Base-by-base conservation (phyloP, 1,140 invertebrate species). In the Bombus picipes region DNA sequence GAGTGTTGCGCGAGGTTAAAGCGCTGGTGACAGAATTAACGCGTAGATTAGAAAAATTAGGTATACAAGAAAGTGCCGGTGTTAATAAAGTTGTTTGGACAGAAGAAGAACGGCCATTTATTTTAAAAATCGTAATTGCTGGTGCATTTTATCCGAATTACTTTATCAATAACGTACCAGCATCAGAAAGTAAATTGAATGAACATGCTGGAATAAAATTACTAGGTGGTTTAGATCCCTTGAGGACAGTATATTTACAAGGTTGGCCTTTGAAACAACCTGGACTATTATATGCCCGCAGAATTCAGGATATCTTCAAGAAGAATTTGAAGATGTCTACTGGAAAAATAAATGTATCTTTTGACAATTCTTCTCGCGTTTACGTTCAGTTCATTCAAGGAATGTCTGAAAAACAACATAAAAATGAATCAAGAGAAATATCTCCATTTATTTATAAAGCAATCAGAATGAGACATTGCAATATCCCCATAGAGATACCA, bases 81-180 rank as follows among this genome's bases (percentile, higher is more conserved):
- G 39, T 90, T 65, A 89, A 88, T 18, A 93, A 91, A 91, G 92
- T 94, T 34, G 81, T 88, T 12, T 96, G 96, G 94, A 91, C 92
- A 28, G 93, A 95, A 18, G 89, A 93, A 0, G 96, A 97, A 71
- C 94, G 95, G 47, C 92, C 96, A 0, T 94, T 97, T 1, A 93
- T 97, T 22, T 92, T 97, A 0, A 98, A 98, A 94, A 95, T 97
- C 4, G 89, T 95, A 4, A 95, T 96, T n/a, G 95, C 96, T 34
- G 96, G 96, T 13, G 94, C 94, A 28, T 99, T 99, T 94, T 99
- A 99, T 95, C 99, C 98, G 0, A 97, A 99, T 93, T 99, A 98
- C 93, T 99, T 98, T 94, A 91, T 97, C 22, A 96, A 97, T 59
- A 43, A 89, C 1, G 77, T 90, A 28, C 89, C 93, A 32, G 79